These are phyloP conservation scores for Hoplias malabaricus DNA, from an alignment of 2,113 vertebrate species.

Conservation along the genomic window DNA sequence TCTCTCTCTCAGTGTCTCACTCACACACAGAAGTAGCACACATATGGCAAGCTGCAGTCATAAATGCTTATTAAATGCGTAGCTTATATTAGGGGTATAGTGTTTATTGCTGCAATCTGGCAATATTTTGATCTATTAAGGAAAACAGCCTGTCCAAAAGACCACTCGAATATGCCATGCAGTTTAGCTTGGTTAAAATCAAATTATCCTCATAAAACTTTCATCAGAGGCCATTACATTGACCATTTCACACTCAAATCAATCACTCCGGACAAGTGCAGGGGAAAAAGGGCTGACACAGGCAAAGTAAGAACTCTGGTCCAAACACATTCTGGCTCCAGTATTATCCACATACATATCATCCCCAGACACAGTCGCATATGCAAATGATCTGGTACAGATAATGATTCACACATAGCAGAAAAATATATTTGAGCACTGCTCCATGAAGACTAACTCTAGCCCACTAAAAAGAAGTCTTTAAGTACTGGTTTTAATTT, in stretches of 20 bases:
- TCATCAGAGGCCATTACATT: background rate
- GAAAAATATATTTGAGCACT: background rate
- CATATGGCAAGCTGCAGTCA: background rate
- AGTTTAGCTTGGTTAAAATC: slow-evolving; percentile 6
- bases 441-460: background rate
- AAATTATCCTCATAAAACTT: slow-evolving; percentile 16
- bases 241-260: background rate
- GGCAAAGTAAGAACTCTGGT: background rate
- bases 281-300: slow-evolving; percentile 1
- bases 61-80: background rate
- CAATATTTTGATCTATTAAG: slow-evolving; percentile 8
- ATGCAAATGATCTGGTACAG: background rate
- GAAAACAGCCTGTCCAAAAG: background rate
- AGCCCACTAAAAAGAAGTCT: background rate
- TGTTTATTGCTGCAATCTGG: background rate
- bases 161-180: background rate
- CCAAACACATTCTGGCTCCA: background rate
- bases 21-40: background rate
- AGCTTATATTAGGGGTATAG: background rate
- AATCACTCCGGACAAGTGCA: background rate
- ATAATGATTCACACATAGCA: background rate
- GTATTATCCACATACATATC: background rate
- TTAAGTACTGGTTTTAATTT: background rate
- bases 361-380: background rate
- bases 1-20: background rate